These are phyloP conservation scores for Conistra vaccinii DNA, from an alignment of 2,888 invertebrate genomes.

Conservation along the genomic window DNA sequence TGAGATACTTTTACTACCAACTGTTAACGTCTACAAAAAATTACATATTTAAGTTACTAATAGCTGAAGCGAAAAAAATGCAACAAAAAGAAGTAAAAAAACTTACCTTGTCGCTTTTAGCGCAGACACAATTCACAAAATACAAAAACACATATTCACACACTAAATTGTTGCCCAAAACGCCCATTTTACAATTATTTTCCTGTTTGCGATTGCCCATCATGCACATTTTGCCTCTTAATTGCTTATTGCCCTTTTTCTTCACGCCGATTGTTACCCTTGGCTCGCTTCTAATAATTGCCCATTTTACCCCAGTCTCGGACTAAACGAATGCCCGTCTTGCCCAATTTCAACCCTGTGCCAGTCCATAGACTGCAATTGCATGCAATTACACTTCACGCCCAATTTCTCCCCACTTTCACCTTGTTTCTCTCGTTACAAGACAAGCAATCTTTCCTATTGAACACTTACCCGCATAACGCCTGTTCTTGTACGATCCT, in stretches of 20 bases:
- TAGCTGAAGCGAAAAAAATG: slow-evolving; percentile 9
- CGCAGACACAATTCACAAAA: not conserved
- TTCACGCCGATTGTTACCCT: not conserved
- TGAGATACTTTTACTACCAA: too few relatives aligned
- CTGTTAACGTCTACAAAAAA: too few relatives aligned
- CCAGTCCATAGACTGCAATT: too few relatives aligned
- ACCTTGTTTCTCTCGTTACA: not conserved
- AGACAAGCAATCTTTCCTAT: not conserved
- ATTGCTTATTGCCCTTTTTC: not conserved
- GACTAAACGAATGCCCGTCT: not conserved
- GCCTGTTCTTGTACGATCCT: slow-evolving; percentile 75
- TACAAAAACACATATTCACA: too few relatives aligned
- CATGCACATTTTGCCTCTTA: not conserved
- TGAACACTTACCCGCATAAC: slow-evolving; percentile 37
- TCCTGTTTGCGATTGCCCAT: not conserved
- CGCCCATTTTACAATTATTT: not conserved
- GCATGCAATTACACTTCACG: not conserved
- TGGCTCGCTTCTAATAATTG: not conserved
- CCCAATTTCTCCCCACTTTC: not conserved
- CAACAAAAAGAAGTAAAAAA: not conserved
- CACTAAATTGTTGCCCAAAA: not conserved
- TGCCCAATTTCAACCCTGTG: not conserved
- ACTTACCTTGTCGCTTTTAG: slow-evolving; percentile 5
- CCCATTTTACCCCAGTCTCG: not conserved
- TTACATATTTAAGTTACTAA: too few relatives aligned